Base-by-base conservation (phyloP, 2,888 invertebrate genomes). In the Pyrochroa serraticornis region DNA sequence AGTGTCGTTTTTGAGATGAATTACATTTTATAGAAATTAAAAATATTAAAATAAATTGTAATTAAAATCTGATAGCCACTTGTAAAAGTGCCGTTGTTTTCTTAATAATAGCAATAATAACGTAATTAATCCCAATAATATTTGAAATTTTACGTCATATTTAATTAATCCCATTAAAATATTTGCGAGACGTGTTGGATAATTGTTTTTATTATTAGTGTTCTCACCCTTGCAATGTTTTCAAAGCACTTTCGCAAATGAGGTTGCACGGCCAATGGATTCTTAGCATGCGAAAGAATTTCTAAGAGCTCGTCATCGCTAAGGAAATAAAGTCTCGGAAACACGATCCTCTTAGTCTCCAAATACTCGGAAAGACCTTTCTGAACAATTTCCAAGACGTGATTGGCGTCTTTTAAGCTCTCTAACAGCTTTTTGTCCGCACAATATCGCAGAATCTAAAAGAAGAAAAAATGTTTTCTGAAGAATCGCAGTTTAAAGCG, bases 191-290 rank as follows among this genome's bases (percentile, higher is more conserved):
- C 22, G 22, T 5, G 22, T 22, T 5, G 5, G 22, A 22, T 22
- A 22, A 22, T 5, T 5, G 22, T 22, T 22, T 22, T 22, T 35
- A 35, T 35, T 22, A 5, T 3, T n/a, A 35, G 1, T 34, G 8
- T 31, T 58, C 65, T 58, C 71, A 85, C 85, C 81, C 80, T 84
- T 6, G 87, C 86, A 68, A 92, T 88, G 70, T 88, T 90, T 75
- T 92, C 92, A 77, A 92, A 92, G 77, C 92, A 92, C 77, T 92
- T 92, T 64, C 88, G 83, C n/a, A 92, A 80, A 78, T 92, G 91
- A 0, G 91, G 91, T 75, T 92, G 91, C 1, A 93, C 90, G 0
- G 90, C 87, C 38, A 84, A 78, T 0, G 92, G 91, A 72, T 92
- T 90, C 55, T 88, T 84, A 0, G 91, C 87, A 79, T 92, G 90